phyloP scores from a whole-genome alignment of 2,797 vertebrate species.

The Limnodromus scolopaceus region DNA sequence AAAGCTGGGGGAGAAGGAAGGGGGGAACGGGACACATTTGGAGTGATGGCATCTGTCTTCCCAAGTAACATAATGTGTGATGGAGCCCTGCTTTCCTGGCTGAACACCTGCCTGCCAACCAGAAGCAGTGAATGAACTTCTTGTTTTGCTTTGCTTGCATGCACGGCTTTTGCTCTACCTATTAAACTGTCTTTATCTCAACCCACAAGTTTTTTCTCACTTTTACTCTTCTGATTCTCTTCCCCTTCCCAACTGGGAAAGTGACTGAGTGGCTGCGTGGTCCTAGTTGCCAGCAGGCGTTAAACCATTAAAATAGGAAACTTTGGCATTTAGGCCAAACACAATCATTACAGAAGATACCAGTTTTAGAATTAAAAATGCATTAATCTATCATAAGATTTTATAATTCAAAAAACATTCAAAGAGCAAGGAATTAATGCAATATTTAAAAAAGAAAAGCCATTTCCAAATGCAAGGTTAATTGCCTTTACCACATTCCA shows the following conservation, averaged over 20 bases:
- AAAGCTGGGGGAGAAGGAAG: neutral
- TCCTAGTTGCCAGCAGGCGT: neutral
- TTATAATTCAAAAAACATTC: neutral
- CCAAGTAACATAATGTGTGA: neutral
- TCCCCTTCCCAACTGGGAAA: neutral
- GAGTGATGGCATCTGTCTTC: neutral
- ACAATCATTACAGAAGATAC: neutral
- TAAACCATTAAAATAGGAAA: neutral
- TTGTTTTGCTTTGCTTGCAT: neutral
- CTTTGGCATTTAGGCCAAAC: neutral
- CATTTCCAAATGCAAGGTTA: neutral
- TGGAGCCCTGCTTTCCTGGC: neutral
- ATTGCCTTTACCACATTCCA: neutral
- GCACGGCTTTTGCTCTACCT: neutral
- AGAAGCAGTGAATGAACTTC: neutral
- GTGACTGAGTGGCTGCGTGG: neutral
- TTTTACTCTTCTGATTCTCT: neutral
- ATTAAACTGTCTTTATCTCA: neutral
- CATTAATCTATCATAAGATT: neutral
- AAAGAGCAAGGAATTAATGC: neutral
- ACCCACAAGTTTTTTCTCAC: neutral
- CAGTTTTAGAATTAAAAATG: neutral
- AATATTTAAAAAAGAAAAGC: neutral
- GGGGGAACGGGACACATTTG: neutral
- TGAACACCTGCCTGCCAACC: neutral